Percentiles rank a stretch among this genome's conserved stretches.
phyloP scores from a whole-genome alignment of 2,113 vertebrate species.

The Urocynchramus pylzowi region DNA sequence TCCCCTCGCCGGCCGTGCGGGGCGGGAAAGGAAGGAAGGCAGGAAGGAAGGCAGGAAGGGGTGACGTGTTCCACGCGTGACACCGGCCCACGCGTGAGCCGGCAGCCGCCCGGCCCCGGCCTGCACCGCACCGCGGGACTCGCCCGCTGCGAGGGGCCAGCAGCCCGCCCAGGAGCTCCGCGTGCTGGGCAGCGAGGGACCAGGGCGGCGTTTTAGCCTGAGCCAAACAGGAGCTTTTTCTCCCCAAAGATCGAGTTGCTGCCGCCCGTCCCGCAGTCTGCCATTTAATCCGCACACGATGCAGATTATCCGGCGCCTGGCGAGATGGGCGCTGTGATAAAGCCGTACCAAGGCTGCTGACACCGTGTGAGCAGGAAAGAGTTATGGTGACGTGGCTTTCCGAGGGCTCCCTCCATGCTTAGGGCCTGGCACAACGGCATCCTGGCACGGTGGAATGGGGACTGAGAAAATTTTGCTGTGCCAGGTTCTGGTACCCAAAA shows the following conservation, averaged over 20 bases:
- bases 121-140: neutral
- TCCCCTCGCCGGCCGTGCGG: neutral
- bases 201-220: neutral
- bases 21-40: neutral
- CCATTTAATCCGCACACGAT: neutral
- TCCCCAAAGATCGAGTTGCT: neutral
- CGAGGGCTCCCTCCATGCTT: neutral
- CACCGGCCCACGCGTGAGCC: neutral
- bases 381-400: slow-evolving; percentile 32
- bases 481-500: too few species aligned
- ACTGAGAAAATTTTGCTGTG: neutral
- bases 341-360: neutral
- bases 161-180: neutral
- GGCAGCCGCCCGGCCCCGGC: neutral
- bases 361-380: neutral
- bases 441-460: neutral
- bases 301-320: neutral
- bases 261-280: too few species aligned
- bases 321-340: neutral
- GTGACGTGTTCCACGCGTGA: slow-evolving; percentile 10
- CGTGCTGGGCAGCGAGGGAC: neutral
- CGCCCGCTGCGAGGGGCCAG: fast-evolving
- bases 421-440: neutral
- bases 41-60: neutral
- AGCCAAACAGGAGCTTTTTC: neutral